phyloP scores from a whole-genome alignment of 2,113 vertebrate species.

The Thalassoma bifasciatum region DNA sequence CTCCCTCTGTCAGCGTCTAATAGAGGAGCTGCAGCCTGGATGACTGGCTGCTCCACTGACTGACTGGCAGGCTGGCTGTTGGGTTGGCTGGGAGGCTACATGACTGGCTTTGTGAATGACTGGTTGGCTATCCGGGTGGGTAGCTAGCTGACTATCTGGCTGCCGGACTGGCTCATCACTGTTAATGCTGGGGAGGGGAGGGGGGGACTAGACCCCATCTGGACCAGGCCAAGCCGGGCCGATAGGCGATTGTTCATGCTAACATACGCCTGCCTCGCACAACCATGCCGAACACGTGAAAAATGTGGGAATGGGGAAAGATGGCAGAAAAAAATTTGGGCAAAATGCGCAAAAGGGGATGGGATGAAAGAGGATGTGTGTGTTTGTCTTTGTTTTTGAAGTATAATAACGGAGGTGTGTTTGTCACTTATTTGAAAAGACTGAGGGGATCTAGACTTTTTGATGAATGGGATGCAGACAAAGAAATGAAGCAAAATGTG shows the following conservation, averaged over 20 bases:
- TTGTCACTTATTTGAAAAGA: slow-evolving; percentile 53
- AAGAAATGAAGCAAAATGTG: slow-evolving; percentile 29
- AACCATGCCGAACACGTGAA: slow-evolving; percentile 44
- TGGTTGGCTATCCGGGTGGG: slow-evolving; percentile 71
- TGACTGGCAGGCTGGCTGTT: slow-evolving; percentile 64
- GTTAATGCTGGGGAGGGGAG: slow-evolving; percentile 21
- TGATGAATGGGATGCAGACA: slow-evolving; percentile 43
- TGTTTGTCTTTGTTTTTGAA: slow-evolving; percentile 57
- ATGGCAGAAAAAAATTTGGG: slow-evolving; percentile 31
- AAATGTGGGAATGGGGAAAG: slow-evolving; percentile 57
- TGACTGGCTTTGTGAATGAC: slow-evolving; percentile 70
- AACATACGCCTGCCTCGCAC: slow-evolving; percentile 65
- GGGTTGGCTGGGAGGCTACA: slow-evolving; percentile 60
- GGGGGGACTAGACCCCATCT: slow-evolving; percentile 61
- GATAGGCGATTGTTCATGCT: slow-evolving; percentile 60
- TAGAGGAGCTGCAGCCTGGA: slow-evolving; percentile 62
- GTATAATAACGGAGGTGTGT: slow-evolving; percentile 48
- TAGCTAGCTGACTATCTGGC: slow-evolving; percentile 65
- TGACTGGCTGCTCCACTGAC: slow-evolving; percentile 68
- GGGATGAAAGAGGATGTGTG: slow-evolving; percentile 37
- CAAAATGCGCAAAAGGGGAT: slow-evolving; percentile 46
- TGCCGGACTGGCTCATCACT: slow-evolving; percentile 59
- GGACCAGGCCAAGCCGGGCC: slow-evolving; percentile 60
- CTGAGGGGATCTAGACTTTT: slow-evolving; percentile 47
- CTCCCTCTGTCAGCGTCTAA: slow-evolving; percentile 69